Conservation (phyloP, 2,113 vertebrate species). For the Sminthopsis crassicaudata region DNA sequence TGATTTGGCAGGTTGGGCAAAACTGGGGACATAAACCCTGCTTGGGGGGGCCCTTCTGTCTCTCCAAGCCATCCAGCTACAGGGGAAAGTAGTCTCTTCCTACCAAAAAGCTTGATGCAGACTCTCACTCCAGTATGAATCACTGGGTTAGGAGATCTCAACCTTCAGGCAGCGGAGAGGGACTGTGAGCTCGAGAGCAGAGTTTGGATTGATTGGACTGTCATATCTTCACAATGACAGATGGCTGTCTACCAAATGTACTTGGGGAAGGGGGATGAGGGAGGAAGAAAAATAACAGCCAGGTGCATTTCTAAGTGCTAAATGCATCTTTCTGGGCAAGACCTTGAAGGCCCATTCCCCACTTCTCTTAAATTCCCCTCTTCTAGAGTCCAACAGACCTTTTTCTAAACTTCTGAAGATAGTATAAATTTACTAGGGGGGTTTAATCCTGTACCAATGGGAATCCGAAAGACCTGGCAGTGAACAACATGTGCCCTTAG, state of each 20-base stretch:
- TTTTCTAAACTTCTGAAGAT: slow-evolving; percentile 5
- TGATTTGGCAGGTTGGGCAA: slow-evolving; percentile 44
- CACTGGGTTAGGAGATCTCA: slow-evolving; percentile 34
- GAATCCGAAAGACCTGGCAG: neutral
- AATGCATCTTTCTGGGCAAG: slow-evolving; percentile 28
- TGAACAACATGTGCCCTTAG: neutral
- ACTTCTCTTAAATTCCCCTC: neutral
- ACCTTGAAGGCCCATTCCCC: neutral
- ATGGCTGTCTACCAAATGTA: slow-evolving; percentile 16
- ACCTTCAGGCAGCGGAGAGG: slow-evolving; percentile 46
- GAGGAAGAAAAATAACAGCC: slow-evolving; percentile 28
- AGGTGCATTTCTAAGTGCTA: slow-evolving; percentile 13
- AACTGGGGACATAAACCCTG: slow-evolving; percentile 47
- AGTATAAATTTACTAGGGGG: neutral
- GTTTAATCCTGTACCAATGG: neutral
- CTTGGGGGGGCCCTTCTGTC: slow-evolving; percentile 26
- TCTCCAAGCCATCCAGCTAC: slow-evolving; percentile 47
- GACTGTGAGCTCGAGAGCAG: slow-evolving; percentile 39
- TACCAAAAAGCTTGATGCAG: slow-evolving; percentile 64
- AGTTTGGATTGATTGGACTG: slow-evolving; percentile 52
- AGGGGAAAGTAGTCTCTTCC: slow-evolving; percentile 42
- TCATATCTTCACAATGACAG: slow-evolving; percentile 22
- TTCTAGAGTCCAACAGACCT: neutral
- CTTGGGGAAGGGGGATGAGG: neutral
- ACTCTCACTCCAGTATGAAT: slow-evolving; percentile 48